A percentile compares a stretch with the other conserved stretches of the same genome.
These are phyloP conservation scores for Neopipo cinnamomea DNA, from an alignment of 2,113 vertebrate genomes.

Conservation along the genomic window DNA sequence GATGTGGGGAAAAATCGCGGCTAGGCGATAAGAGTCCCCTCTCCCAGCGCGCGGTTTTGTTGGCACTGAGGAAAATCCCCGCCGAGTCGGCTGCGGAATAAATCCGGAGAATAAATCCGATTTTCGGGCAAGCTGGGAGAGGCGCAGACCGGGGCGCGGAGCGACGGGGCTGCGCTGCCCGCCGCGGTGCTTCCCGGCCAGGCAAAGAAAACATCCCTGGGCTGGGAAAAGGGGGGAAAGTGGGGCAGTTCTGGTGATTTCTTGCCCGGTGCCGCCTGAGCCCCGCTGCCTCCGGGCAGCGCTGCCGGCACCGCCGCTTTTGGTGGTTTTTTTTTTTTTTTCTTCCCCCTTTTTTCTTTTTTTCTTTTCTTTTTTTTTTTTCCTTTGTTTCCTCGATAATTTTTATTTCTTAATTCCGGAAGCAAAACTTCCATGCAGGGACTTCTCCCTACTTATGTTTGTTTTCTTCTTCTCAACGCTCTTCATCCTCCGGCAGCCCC, in stretches of 20 bases:
- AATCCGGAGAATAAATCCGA: neutral
- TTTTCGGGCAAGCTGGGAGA: neutral
- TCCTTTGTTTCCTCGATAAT: accelerated
- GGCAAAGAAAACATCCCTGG: accelerated
- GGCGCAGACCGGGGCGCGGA: neutral
- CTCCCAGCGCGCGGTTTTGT: neutral
- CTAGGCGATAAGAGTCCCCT: neutral
- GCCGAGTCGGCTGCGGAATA: neutral
- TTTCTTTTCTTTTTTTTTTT: accelerated
- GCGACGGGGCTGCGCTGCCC: neutral
- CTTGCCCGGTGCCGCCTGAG: neutral
- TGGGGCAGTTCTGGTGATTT: neutral
- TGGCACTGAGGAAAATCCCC: neutral
- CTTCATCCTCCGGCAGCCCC: neutral
- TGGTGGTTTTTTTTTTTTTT: accelerated
- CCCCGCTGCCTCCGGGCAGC: neutral
- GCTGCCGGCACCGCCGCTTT: neutral
- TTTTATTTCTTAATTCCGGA: neutral
- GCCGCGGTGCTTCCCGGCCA: neutral
- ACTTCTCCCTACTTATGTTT: neutral
- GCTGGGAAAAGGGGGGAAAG: neutral
- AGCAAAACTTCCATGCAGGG: neutral
- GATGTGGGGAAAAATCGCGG: neutral
- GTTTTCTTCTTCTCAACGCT: accelerated
- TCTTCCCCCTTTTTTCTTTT: accelerated